Evolutionary conservation across 2,888 invertebrate genomes (phyloP), one percentile per base, ranked within the genome.

Genomic region (Hypomecis atomaria): DNA sequence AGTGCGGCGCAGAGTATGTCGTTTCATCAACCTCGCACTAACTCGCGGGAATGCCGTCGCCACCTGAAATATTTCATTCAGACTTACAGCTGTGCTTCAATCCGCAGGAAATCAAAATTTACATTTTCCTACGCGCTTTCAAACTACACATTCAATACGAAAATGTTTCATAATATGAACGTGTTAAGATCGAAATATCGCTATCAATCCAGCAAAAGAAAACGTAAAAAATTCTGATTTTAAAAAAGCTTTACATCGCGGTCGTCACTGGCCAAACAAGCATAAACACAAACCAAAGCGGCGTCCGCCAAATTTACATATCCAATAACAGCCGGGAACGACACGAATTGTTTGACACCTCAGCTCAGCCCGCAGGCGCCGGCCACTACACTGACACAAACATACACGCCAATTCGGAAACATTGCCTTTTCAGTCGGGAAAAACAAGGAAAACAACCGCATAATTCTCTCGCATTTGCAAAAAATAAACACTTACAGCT

Each of bases 41-140:
- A 86, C 87, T 88, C 83, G 84, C 78, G 79, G 79, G 73, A 78
- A 78, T 78, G 77, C 80, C 83, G 79, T 62, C 84, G 77, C 79
- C 83, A 89, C 86, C 89, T 89, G 81, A 85, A 89, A 89, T 90
- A 90, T 90, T 90, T 88, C 87, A 90, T 89, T 87, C 85, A 74
- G 74, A 78, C 78, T 77, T 76, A 71, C 82, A 81, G 85, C 86
- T 85, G 85, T 86, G 78, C 79, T 78, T 81, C 84, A 83, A 88
- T 87, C 81, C 81, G 77, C 81, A 81, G 83, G 83, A 88, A 87
- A 89, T 89, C 78, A 86, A 87, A 85, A 83, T 83, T 73, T 71
- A 73, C 71, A 78, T 71, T 74, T 77, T 64, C 64, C 57, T 62
- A 53, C 61, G 52, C 50, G 49, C 55, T 62, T 59, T 42, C 54